Conservation (phyloP, 1,140 invertebrate species). For the Bombus confusus region DNA sequence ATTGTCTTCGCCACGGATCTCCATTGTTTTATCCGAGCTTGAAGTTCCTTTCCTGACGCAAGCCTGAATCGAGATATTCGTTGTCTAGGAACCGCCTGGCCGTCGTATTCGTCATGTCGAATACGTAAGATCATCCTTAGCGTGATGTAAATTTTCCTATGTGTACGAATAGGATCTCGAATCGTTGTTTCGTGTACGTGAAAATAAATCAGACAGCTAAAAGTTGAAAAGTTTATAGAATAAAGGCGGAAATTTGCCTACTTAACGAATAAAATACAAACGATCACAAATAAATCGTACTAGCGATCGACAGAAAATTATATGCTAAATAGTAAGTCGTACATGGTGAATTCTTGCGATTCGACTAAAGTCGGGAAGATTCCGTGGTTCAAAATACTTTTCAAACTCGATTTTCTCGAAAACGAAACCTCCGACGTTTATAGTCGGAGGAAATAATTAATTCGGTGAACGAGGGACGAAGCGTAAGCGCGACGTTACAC, state of each 20-base stretch:
- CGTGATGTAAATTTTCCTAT: not conserved
- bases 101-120: not conserved
- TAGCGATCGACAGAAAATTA: too few relatives aligned
- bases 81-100: slow-evolving; percentile 23
- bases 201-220: not conserved
- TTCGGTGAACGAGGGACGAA: not conserved
- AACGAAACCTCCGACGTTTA: not conserved
- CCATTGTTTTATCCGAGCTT: slow-evolving; percentile 52
- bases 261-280: too few relatives aligned
- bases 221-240: too few relatives aligned
- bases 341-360: too few relatives aligned
- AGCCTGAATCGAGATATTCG: slow-evolving; percentile 43
- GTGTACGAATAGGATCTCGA: not conserved
- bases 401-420: too few relatives aligned
- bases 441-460: not conserved
- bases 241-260: too few relatives aligned
- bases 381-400: too few relatives aligned
- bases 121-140: not conserved
- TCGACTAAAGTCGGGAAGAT: too few relatives aligned
- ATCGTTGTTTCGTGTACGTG: not conserved
- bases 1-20: slow-evolving; percentile 51
- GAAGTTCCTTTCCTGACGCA: slow-evolving; percentile 24
- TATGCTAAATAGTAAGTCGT: too few relatives aligned
- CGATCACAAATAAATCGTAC: too few relatives aligned
- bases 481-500: not conserved